These are phyloP conservation scores for Acrobasis consociella DNA, from an alignment of 2,888 invertebrate species.

Conservation along the genomic window DNA sequence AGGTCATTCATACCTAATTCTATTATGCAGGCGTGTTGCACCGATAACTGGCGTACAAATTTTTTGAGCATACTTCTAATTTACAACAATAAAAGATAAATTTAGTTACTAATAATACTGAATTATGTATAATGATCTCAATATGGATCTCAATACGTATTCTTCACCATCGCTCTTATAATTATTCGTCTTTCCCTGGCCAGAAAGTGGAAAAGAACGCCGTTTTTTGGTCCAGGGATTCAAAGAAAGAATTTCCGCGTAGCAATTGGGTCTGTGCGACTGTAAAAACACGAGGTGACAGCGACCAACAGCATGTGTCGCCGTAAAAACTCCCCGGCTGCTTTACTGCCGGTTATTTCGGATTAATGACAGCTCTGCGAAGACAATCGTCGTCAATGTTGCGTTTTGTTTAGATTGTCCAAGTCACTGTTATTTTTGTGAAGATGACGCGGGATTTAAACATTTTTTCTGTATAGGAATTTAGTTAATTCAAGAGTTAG, in stretches of 20 bases:
- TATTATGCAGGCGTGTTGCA: too few species aligned
- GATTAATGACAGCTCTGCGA: slow-evolving; percentile 63
- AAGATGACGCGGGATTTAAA: slow-evolving; percentile 4
- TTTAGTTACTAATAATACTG: too few species aligned
- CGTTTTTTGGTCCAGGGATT: background rate
- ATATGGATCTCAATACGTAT: too few species aligned
- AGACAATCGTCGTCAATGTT: slow-evolving; percentile 43
- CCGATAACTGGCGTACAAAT: too few species aligned
- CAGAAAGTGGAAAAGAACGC: too few species aligned
- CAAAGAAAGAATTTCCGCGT: background rate
- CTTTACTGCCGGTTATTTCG: slow-evolving; percentile 64
- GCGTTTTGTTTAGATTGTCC: slow-evolving; percentile 27
- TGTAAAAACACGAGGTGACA: slow-evolving; percentile 56
- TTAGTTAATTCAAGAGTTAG: slow-evolving; percentile 17
- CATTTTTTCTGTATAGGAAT: slow-evolving; percentile 18
- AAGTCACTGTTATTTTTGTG: slow-evolving; percentile 18
- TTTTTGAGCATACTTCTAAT: too few species aligned
- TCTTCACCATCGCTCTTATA: too few species aligned
- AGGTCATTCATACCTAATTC: too few species aligned
- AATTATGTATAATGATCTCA: too few species aligned
- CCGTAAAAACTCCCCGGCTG: slow-evolving; percentile 63
- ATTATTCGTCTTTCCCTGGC: too few species aligned
- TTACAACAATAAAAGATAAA: too few species aligned
- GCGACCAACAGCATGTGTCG: slow-evolving; percentile 57
- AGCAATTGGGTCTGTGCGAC: slow-evolving; percentile 24